Base-by-base conservation (phyloP, 2,888 invertebrate genomes). In the Chaetogeoica ovagalla region DNA sequence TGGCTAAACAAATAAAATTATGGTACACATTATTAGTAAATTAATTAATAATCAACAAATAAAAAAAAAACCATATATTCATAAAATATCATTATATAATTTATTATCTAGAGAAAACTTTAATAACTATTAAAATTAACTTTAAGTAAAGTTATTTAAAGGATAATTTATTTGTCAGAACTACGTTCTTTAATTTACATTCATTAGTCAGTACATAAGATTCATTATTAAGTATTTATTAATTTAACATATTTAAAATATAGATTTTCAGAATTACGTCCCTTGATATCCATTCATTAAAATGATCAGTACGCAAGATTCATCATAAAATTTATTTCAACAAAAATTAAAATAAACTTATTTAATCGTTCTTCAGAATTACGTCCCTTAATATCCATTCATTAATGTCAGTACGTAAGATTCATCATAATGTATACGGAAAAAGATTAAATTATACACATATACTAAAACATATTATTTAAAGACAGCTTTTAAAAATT, bases 1-100 rank as follows among this genome's bases (percentile, higher is more conserved):
- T 84, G 99, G 99, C 99, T 94, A 87, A 68, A 91, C 13, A 87
- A 82, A 82, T 81, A 82, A 83, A 84, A 82, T 81, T 30, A 81
- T 3, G 11, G 76, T 11, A 79, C 30, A 30, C 30, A 82, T 57
- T 19, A 74, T 55, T 65, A 55, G 0, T 55, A 74, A 17, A 1
- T 48, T 48, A 13, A 48, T 48, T 48, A 48, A 60, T 19, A 37
- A 59, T 52, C 21, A 11, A 48, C 55, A 75, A 9, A 19, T 66
- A 23, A 8, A 74, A 19, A 74, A 19, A 37, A 21, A 21, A 21
- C 21, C 13, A n/a, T 55, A 23, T 52, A 62, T 30, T 30, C 30
- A 30, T 30, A 30, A 30, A 30, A 30, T 30, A 30, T 30, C 8
- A 17, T 63, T 43, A n/a, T 39, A 21, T 65, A n/a, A 11, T 48